A percentile compares a stretch with the other conserved stretches of the same genome.
These are phyloP conservation scores for Dromius quadrimaculatus DNA, from an alignment of 2,888 invertebrate species.

Conservation along the genomic window DNA sequence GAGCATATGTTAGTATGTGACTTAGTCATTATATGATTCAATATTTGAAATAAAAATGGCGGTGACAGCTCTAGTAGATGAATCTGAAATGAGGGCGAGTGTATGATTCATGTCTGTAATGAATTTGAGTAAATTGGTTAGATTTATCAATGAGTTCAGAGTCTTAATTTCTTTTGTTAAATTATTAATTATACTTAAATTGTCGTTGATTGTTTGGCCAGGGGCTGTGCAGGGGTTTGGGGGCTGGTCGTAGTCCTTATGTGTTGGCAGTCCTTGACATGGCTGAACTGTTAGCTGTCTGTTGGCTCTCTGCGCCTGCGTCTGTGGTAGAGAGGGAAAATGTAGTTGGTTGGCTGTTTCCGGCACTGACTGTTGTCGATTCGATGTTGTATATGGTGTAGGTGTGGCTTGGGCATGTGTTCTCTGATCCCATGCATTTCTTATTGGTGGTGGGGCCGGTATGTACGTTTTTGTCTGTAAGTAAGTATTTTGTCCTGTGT, in stretches of 20 bases:
- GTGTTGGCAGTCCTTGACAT: not conserved
- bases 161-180: not conserved
- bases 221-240: not conserved
- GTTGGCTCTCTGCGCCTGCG: not conserved
- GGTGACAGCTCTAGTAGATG: not conserved
- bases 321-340: not conserved
- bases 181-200: not conserved
- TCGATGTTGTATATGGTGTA: not conserved
- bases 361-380: not conserved
- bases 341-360: not conserved
- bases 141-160: not conserved
- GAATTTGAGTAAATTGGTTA: not conserved
- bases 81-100: not conserved
- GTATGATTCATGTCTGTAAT: not conserved
- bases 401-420: too few relatives aligned
- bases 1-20: not conserved
- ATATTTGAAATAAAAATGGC: not conserved
- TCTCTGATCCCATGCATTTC: conserved; percentile 2
- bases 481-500: too few relatives aligned
- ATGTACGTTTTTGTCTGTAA: too few relatives aligned
- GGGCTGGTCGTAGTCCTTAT: not conserved
- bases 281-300: not conserved
- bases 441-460: conserved; percentile 10
- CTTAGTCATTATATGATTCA: not conserved
- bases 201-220: not conserved